Conservation (phyloP, 1,140 invertebrate genomes). For the Neodiprion virginianus region DNA sequence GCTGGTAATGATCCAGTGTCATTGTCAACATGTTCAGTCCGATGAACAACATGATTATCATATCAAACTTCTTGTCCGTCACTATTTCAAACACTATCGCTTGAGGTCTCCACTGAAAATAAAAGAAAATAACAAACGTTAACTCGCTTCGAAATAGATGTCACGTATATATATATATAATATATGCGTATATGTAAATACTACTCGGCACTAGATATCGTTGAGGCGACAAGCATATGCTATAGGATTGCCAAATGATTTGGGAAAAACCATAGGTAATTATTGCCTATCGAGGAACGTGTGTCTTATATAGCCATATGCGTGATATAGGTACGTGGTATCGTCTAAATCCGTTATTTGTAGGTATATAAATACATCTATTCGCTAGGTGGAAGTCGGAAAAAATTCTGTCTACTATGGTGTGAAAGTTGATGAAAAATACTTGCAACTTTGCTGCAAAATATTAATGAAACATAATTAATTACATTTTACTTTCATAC, state of each 20-base stretch:
- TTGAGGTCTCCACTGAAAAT: constrained; percentile 91
- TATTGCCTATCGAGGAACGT: constrained; percentile 1
- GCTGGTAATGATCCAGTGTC: constrained; percentile 96
- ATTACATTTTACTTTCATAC: neutral
- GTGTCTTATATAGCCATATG: neutral
- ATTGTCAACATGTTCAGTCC: constrained; percentile 98
- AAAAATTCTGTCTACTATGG: neutral
- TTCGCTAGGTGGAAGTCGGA: too few relatives aligned
- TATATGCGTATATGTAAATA: too few relatives aligned
- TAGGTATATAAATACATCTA: neutral
- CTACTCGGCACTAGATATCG: neutral
- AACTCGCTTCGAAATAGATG: neutral
- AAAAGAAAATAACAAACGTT: constrained; percentile 34
- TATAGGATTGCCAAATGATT: neutral
- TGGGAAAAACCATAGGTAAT: constrained; percentile 24
- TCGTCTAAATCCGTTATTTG: neutral
- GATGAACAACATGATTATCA: constrained; percentile 99
- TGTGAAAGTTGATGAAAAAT: neutral
- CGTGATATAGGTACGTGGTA: neutral
- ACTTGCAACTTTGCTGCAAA: constrained; percentile 4
- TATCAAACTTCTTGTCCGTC: constrained; percentile 98
- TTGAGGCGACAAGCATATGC: neutral
- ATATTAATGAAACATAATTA: neutral
- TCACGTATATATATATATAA: neutral
- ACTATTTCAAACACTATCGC: constrained; percentile 96